These are phyloP conservation scores for Leptopilina syphax DNA, from an alignment of 2,888 invertebrate genomes.

Conservation along the genomic window DNA sequence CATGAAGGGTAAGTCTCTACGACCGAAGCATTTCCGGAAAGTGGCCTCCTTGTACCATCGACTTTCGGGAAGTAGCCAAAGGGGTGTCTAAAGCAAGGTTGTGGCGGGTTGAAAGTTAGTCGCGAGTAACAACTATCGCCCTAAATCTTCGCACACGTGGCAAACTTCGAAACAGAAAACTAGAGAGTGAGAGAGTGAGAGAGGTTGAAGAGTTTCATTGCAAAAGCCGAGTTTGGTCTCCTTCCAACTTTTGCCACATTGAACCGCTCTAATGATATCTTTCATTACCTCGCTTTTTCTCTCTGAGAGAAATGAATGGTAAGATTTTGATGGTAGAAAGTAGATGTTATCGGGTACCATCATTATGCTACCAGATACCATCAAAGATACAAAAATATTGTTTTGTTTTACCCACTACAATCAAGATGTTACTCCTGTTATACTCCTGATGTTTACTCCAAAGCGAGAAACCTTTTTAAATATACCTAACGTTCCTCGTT, in stretches of 20 bases:
- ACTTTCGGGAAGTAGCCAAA: slow-evolving; percentile 60
- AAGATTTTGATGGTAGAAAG: no score
- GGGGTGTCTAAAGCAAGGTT: slow-evolving; percentile 58
- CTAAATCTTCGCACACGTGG: slow-evolving; percentile 64
- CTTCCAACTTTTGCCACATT: slow-evolving; percentile 44
- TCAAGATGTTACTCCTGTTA: no score
- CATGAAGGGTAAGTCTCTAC: slow-evolving; percentile 37
- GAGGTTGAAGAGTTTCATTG: slow-evolving; percentile 61
- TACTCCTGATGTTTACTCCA: no score
- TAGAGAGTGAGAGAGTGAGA: slow-evolving; percentile 19
- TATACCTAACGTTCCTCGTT: no score
- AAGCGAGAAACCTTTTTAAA: no score
- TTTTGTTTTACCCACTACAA: no score
- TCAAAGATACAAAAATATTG: no score
- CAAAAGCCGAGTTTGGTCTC: slow-evolving; percentile 63
- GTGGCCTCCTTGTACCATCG: slow-evolving; percentile 60
- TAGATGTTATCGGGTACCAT: no score
- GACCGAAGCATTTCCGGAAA: slow-evolving; percentile 53
- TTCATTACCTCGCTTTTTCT: slow-evolving; percentile 41
- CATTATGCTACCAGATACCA: no score
- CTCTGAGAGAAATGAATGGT: not conserved
- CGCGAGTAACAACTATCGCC: slow-evolving; percentile 64
- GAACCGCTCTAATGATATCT: slow-evolving; percentile 47
- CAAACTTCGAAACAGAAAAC: slow-evolving; percentile 50
- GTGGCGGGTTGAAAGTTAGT: slow-evolving; percentile 59